Percentiles rank a stretch among this genome's conserved stretches.
Evolutionary conservation across 2,888 invertebrate species (phyloP).

Genomic region (Brassicogethes aeneus): DNA sequence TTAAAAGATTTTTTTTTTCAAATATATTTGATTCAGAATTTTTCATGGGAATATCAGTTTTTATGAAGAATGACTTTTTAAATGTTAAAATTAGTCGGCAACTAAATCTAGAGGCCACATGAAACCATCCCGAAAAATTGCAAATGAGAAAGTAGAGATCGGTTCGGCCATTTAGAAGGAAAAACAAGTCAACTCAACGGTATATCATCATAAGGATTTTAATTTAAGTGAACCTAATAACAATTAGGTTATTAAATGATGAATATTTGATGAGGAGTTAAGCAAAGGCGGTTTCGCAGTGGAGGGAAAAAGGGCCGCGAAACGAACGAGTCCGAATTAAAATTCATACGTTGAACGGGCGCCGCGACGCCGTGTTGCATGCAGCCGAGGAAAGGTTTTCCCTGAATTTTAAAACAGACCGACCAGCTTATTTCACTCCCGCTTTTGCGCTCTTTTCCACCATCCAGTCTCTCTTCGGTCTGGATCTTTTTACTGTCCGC

Average conservation of each 20-base stretch:
- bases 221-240: conserved; percentile 22
- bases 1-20: too few species aligned
- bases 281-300: conserved; percentile 22
- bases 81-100: neutral
- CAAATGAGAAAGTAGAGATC: neutral
- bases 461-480: too few species aligned
- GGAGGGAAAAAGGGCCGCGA: conserved; percentile 16
- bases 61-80: too few species aligned
- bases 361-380: too few species aligned
- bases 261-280: conserved; percentile 25
- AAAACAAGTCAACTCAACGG: conserved; percentile 9
- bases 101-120: neutral
- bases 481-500: too few species aligned
- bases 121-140: conserved; percentile 1
- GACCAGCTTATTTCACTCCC: neutral
- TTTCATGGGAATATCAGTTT: neutral
- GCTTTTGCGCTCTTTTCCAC: neutral
- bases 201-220: conserved; percentile 19
- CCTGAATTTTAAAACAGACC: conserved; percentile 25
- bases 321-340: conserved; percentile 29
- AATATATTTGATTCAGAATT: too few species aligned
- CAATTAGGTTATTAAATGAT: conserved; percentile 26
- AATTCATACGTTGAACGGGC: conserved; percentile 27
- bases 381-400: conserved; percentile 24
- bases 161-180: conserved; percentile 1